Evolutionary conservation across 2,797 vertebrate genomes (phyloP).

Genomic region (Eidolon dupreanum): DNA sequence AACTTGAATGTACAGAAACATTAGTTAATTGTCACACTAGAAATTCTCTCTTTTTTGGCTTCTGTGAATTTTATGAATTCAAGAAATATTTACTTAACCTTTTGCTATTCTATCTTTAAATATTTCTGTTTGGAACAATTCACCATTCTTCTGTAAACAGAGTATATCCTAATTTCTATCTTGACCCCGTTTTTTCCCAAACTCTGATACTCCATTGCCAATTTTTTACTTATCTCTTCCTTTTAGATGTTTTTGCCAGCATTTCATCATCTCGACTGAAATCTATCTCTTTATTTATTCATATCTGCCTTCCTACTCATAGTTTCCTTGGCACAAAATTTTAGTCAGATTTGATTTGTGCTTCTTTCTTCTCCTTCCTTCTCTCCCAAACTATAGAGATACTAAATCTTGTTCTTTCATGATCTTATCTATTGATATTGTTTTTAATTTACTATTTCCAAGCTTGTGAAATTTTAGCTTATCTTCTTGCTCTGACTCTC

Average conservation of each 20-base stretch:
- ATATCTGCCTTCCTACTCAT: neutral
- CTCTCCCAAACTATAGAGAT: neutral
- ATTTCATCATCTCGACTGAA: neutral
- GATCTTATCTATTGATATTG: neutral
- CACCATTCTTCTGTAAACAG: no score
- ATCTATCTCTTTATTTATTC: neutral
- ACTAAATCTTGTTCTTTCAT: neutral
- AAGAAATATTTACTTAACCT: no score
- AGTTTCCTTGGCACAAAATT: neutral
- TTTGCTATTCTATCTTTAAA: no score
- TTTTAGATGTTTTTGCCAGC: neutral
- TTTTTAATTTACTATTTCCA: neutral
- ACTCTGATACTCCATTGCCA: neutral
- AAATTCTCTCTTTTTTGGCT: no score
- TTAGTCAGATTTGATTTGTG: neutral
- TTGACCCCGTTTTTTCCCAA: no score
- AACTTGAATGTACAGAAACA: no score
- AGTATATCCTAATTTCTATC: no score
- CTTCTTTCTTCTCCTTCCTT: neutral
- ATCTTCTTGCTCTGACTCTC: neutral
- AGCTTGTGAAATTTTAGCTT: neutral
- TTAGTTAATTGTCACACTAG: no score
- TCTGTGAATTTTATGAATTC: no score
- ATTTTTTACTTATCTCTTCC: neutral
- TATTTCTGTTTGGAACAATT: no score